Conservation (phyloP, 1,140 invertebrate species). For the Drosophila repletoides region DNA sequence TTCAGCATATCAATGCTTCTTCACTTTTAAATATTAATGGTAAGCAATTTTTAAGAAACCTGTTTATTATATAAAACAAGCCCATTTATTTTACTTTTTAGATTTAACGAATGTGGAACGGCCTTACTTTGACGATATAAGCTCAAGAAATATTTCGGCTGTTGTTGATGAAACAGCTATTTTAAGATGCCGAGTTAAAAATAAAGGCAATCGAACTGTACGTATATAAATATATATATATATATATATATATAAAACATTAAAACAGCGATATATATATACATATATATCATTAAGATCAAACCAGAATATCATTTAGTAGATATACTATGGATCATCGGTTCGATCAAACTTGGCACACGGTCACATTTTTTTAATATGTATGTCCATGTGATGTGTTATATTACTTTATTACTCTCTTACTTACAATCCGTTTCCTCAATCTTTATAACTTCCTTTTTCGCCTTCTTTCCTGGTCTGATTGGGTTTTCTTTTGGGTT, state of each 20-base stretch:
- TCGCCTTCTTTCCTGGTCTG: too few species aligned
- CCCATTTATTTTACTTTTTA: conserved; percentile 16
- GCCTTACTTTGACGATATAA: conserved; percentile 93
- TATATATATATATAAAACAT: background rate
- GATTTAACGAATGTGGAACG: conserved; percentile 82
- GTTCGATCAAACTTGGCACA: too few species aligned
- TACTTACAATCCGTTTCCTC: too few species aligned
- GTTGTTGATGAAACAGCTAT: conserved; percentile 92
- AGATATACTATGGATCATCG: too few species aligned
- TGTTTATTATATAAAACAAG: conserved; percentile 47
- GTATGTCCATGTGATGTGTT: too few species aligned
- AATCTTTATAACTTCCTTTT: too few species aligned
- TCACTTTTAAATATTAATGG: conserved; percentile 58
- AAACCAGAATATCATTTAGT: too few species aligned
- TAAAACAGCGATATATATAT: too few species aligned
- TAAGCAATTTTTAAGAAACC: conserved; percentile 48
- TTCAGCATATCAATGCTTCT: conserved; percentile 61
- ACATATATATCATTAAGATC: too few species aligned
- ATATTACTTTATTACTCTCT: too few species aligned
- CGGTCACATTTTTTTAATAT: too few species aligned
- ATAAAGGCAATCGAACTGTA: conserved; percentile 94
- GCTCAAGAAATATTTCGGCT: conserved; percentile 90
- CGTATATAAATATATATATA: background rate
- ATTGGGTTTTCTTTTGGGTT: too few species aligned
- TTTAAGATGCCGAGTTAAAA: conserved; percentile 92